Evolutionary conservation across 2,888 invertebrate species (phyloP), one percentile per base, ranked within the genome.

Genomic region (Busseola fusca): DNA sequence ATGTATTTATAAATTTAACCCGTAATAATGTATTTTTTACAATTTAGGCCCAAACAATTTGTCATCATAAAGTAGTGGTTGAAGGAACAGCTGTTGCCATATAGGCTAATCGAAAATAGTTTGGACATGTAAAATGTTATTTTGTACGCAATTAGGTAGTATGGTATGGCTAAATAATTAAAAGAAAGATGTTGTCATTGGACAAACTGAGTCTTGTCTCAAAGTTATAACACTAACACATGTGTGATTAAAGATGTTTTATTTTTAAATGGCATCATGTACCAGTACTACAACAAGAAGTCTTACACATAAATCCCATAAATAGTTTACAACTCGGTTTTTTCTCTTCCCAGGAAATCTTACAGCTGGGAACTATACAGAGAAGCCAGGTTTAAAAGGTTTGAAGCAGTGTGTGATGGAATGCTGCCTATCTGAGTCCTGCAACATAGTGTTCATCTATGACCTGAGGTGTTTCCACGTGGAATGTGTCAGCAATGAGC

Each of bases 361-460:
- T 34, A 95, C 96, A 71, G 96, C 97, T 63, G 97, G 97, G 0
- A 95, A 96, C 77, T 97, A 96, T 85, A 96, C 96, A 4, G 96
- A 96, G 86, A 95, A 96, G 82, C 90, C 92, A 34, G 93, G 92
- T 60, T 88, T 95, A 14, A 95, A 96, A 85, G 95, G 96, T 70
- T 87, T 97, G 74, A 95, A 96, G 88, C 94, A 97, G 86, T 97
- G 97, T 95, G 96, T 97, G 72, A 94, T 96, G 91, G 94, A 96
- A 86, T 97, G 98, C 93, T 97, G 98, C 91, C 86, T 96, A 64
- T 91, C 97, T 81, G 93, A 96, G 65, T 93, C 94, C 3, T 98
- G 98, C 90, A 97, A 98, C 91, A 97, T 98, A 78, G 98, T 97
- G 6, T 97, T 98, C 88, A 97, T 98, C 91, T 97, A 96, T 83